These are phyloP conservation scores for Zonotrichia leucophrys DNA, from an alignment of 2,113 vertebrate species.

Conservation along the genomic window DNA sequence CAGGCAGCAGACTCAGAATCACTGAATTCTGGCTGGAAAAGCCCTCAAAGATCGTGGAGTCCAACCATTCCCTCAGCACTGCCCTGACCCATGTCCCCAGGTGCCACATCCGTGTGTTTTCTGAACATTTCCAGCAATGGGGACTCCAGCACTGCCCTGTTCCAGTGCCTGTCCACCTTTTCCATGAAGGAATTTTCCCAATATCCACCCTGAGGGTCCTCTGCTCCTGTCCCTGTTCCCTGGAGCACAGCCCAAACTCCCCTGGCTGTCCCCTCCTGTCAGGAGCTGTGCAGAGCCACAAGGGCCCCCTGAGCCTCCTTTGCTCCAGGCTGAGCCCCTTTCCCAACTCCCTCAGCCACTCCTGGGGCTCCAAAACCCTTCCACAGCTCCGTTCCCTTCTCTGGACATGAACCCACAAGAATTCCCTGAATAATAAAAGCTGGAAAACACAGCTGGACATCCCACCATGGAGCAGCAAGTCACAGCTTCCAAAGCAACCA, in stretches of 20 bases:
- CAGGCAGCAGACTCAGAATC: neutral
- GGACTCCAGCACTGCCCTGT: neutral
- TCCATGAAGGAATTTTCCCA: neutral
- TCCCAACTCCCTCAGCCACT: neutral
- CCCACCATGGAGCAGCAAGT: neutral
- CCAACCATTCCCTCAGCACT: neutral
- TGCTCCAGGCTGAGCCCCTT: neutral
- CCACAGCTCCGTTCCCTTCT: neutral
- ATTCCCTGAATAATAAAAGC: neutral
- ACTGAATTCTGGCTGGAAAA: neutral
- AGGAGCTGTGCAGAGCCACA: neutral
- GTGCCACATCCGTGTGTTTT: neutral
- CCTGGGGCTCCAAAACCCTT: neutral
- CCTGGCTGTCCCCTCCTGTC: neutral
- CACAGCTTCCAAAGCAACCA: neutral
- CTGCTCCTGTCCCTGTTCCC: neutral
- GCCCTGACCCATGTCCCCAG: neutral
- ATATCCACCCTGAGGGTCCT: rapidly evolving
- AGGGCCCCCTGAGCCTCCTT: neutral
- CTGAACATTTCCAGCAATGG: neutral
- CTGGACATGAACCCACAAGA: neutral
- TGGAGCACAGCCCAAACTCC: too few relatives aligned
- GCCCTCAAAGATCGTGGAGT: rapidly evolving
- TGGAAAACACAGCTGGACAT: neutral
- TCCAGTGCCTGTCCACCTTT: neutral